Evolutionary conservation across 2,797 vertebrate genomes (phyloP).

Genomic region (Sebastes steindachneri): DNA sequence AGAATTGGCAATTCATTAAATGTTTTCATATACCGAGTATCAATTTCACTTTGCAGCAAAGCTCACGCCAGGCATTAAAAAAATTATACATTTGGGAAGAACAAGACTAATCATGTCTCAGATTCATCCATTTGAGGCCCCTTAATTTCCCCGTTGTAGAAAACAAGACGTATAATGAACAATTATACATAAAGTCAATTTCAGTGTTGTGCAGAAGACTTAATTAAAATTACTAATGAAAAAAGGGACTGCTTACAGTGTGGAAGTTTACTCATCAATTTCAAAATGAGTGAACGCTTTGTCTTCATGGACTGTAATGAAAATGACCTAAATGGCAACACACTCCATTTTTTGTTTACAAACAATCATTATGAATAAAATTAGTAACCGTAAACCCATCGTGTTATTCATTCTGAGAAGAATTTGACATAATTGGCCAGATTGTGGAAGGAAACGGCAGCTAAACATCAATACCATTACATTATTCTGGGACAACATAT

Average conservation of each 20-base stretch:
- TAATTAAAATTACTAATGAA: conserved; percentile 90
- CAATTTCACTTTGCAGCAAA: conserved; percentile 82
- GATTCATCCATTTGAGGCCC: conserved; percentile 85
- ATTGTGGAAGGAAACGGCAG: conserved; percentile 48
- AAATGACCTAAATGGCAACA: conserved; percentile 79
- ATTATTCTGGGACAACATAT: conserved; percentile 51
- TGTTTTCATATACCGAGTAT: conserved; percentile 83
- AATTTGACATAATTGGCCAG: conserved; percentile 63
- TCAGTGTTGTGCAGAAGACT: conserved; percentile 84
- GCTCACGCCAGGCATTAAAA: conserved; percentile 82
- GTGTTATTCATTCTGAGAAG: conserved; percentile 47
- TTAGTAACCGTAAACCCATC: conserved; percentile 51
- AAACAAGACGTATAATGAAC: conserved; percentile 88
- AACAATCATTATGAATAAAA: conserved; percentile 72
- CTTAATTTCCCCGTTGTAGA: conserved; percentile 86
- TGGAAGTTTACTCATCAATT: conserved; percentile 82
- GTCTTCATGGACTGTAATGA: conserved; percentile 79
- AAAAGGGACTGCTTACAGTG: conserved; percentile 82
- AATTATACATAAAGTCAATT: conserved; percentile 89
- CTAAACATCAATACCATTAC: conserved; percentile 60
- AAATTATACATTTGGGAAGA: conserved; percentile 85
- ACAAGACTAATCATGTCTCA: conserved; percentile 86
- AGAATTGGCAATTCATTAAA: conserved; percentile 86
- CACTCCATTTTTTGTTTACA: conserved; percentile 72
- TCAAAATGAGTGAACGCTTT: conserved; percentile 78